These are phyloP conservation scores for Bubo scandiacus DNA, from an alignment of 2,113 vertebrate species.

Conservation along the genomic window DNA sequence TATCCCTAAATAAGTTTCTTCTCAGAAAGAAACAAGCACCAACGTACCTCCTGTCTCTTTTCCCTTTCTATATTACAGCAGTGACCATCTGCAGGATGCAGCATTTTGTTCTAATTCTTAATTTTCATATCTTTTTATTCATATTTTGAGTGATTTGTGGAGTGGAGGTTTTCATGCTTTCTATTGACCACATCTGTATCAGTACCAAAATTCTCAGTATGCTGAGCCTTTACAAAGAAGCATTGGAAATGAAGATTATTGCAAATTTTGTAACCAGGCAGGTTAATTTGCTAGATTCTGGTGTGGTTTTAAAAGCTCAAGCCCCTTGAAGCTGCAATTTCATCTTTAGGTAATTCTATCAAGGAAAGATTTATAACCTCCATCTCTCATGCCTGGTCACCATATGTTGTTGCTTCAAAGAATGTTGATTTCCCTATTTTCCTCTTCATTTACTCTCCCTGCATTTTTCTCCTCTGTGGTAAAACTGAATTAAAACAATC, in stretches of 20 bases:
- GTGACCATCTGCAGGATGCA: not conserved
- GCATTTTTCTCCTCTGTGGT: slow-evolving; percentile 32
- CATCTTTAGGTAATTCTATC: slow-evolving; percentile 50
- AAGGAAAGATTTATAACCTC: slow-evolving; percentile 44
- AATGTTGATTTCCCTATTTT: slow-evolving; percentile 48
- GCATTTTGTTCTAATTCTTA: slow-evolving; percentile 21
- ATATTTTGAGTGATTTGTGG: not conserved
- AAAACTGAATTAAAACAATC: slow-evolving; percentile 39
- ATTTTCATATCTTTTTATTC: not conserved
- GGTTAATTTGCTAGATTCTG: slow-evolving; percentile 27
- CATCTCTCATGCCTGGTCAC: slow-evolving; percentile 46
- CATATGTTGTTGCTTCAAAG: slow-evolving; percentile 66
- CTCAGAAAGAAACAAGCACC: not conserved
- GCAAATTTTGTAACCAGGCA: not conserved
- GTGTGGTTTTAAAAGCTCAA: slow-evolving; percentile 15
- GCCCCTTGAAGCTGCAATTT: slow-evolving; percentile 36
- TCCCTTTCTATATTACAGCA: not conserved
- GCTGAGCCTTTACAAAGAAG: not conserved
- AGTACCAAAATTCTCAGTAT: not conserved
- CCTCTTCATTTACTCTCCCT: slow-evolving; percentile 52
- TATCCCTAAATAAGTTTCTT: not conserved
- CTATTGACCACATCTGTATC: not conserved
- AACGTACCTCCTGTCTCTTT: not conserved
- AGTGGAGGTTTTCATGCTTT: slow-evolving; percentile 12
- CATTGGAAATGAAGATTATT: not conserved